A percentile compares a stretch with the other conserved stretches of the same genome.
Evolutionary conservation across 2,888 invertebrate species (phyloP).

Genomic region (Tanytarsus gracilentus): DNA sequence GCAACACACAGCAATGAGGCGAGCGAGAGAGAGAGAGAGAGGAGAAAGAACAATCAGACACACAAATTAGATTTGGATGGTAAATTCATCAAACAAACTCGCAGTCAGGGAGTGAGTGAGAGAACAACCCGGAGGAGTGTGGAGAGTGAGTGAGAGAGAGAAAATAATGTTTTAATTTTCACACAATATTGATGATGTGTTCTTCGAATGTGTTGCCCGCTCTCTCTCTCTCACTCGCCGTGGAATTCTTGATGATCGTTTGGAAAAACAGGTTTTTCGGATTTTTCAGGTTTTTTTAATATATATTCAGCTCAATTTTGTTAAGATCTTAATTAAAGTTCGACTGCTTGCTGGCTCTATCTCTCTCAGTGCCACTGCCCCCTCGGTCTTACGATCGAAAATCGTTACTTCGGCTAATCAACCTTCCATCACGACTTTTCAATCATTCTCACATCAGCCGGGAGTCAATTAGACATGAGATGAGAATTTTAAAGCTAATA

Average conservation of each 20-base stretch:
- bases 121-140: too few relatives aligned
- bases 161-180: slow-evolving; percentile 28
- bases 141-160: not conserved
- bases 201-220: slow-evolving; percentile 17
- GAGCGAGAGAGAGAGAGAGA: too few relatives aligned
- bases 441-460: not conserved
- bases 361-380: not conserved
- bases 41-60: slow-evolving; percentile 11
- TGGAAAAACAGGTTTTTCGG: slow-evolving; percentile 16
- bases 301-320: slow-evolving; percentile 12
- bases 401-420: not conserved
- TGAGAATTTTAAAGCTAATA: not conserved
- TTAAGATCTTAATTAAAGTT: slow-evolving; percentile 24
- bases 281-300: not conserved
- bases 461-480: slow-evolving; percentile 6
- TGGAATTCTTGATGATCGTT: slow-evolving; percentile 5
- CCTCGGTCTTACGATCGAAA: not conserved
- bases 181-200: slow-evolving; percentile 27
- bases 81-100: slow-evolving; percentile 15
- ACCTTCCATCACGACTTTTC: slow-evolving; percentile 10
- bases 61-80: slow-evolving; percentile 25
- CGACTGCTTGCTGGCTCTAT: not conserved
- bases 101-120: not conserved
- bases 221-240: too few relatives aligned
- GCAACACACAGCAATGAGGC: too few relatives aligned